Evolutionary conservation across 1,140 invertebrate genomes (phyloP), one percentile per base, ranked within the genome.

Genomic region (Scylla paramamosain): DNA sequence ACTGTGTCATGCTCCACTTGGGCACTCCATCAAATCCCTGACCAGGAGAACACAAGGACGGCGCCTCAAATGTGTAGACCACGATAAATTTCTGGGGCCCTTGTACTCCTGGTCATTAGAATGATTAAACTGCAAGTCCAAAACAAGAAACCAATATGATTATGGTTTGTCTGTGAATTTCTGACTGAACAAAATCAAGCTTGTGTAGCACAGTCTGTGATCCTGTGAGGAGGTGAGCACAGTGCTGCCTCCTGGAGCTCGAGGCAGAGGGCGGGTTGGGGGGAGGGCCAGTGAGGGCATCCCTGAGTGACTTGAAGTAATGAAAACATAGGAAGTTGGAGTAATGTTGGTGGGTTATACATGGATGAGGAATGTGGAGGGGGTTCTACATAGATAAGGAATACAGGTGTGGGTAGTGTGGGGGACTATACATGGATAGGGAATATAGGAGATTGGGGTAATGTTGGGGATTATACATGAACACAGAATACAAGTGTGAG

Each of bases 271-370:
- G 48, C 14, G 89, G 48, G 48, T n/a, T 31, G 84, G 46, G 31
- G 84, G 31, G 84, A 86, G 25, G 83, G 92, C 46, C 46, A 12
- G 20, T 39, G 46, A 86, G 39, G 87, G 84, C 92, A 88, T 93
- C 92, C 92, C 92, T 93, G 92, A 93, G 92, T 93, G 46, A 52
- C 29, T 39, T 48, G 84, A 46, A 59, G 83, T 7, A 52, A 52
- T 88, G n/a, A 28, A 88, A 88, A 31, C 31, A 46, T 88, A 45
- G 45, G 6, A 20, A n/a, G 67, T 77, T 12, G 67, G 67, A 8
- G 67, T 77, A 77, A 77, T 77, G 67, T 77, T 77, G 67, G 4
- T 7, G 67, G 67, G 67, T n/a, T 25, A 77, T 12, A 20, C 25
- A n/a, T 77, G 67, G 25, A 25, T n/a, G 25, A 20, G 20, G 67